Evolutionary conservation across 2,797 vertebrate species (phyloP).

Genomic region (Xenops minutus): DNA sequence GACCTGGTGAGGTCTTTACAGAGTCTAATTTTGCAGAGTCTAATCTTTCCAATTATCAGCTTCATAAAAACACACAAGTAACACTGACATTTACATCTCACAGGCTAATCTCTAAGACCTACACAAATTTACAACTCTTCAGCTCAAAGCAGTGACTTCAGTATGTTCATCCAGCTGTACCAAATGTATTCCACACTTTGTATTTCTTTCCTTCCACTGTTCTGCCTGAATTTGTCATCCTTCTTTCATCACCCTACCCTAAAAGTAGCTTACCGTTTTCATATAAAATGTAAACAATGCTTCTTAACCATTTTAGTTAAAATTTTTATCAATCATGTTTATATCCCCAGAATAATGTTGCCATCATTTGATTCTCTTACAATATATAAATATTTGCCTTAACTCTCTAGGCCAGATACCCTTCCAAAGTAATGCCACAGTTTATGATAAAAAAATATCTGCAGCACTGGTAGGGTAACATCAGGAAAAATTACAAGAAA

Average conservation of each 20-base stretch:
- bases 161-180: not conserved
- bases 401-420: not conserved
- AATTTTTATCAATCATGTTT: not conserved
- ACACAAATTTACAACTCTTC: not conserved
- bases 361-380: not conserved
- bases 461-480: not conserved
- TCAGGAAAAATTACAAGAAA: not conserved
- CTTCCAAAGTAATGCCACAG: not conserved
- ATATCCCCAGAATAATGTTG: not conserved
- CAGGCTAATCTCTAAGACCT: not conserved
- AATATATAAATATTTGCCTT: not conserved
- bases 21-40: not conserved
- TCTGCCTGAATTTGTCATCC: not conserved
- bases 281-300: not conserved
- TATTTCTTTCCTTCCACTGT: not conserved
- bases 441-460: not conserved
- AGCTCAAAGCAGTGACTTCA: not conserved
- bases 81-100: not conserved
- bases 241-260: not conserved
- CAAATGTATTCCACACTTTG: accelerated
- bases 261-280: not conserved
- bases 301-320: not conserved
- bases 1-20: not conserved
- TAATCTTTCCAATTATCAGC: not conserved
- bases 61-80: not conserved